Evolutionary conservation across 1,140 invertebrate genomes (phyloP).

Genomic region (Zaprionus taronus): DNA sequence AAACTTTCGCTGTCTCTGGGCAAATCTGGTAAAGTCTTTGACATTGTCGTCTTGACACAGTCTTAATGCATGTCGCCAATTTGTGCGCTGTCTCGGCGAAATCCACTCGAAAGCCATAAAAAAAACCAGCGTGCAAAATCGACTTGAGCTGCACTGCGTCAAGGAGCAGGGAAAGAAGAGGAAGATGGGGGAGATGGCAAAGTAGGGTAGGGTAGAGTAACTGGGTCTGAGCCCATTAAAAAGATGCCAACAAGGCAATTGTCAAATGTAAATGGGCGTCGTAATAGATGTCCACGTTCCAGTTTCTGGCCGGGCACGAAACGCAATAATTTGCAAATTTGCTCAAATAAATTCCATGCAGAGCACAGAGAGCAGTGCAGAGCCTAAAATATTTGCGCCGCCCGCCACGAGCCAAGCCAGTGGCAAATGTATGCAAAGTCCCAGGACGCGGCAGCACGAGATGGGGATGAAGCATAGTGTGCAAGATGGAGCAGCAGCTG

Average conservation of each 20-base stretch:
- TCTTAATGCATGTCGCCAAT: slow-evolving; percentile 50
- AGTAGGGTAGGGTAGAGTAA: slow-evolving; percentile 21
- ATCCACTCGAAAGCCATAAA: slow-evolving; percentile 68
- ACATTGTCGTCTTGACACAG: slow-evolving; percentile 17
- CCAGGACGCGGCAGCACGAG: slow-evolving; percentile 14
- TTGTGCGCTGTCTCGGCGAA: slow-evolving; percentile 47
- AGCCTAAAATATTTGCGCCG: slow-evolving; percentile 69
- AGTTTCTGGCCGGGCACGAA: slow-evolving; percentile 35
- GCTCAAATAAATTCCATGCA: slow-evolving; percentile 80
- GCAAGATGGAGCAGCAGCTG: neutral
- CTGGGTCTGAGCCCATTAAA: slow-evolving; percentile 43
- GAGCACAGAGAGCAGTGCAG: slow-evolving; percentile 43
- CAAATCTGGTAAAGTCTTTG: slow-evolving; percentile 11
- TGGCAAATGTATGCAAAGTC: slow-evolving; percentile 76
- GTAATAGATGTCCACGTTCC: slow-evolving; percentile 72
- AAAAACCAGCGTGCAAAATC: slow-evolving; percentile 51
- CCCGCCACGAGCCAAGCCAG: slow-evolving; percentile 41
- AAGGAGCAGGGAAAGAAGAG: neutral
- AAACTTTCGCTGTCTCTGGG: slow-evolving; percentile 6
- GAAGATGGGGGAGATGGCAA: neutral
- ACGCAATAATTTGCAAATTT: slow-evolving; percentile 81
- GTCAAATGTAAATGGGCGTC: slow-evolving; percentile 77
- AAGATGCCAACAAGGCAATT: slow-evolving; percentile 81
- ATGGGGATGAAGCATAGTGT: neutral
- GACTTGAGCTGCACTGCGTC: slow-evolving; percentile 37